Conservation (phyloP, 2,113 vertebrate species). For the Gobiocypris rarus region DNA sequence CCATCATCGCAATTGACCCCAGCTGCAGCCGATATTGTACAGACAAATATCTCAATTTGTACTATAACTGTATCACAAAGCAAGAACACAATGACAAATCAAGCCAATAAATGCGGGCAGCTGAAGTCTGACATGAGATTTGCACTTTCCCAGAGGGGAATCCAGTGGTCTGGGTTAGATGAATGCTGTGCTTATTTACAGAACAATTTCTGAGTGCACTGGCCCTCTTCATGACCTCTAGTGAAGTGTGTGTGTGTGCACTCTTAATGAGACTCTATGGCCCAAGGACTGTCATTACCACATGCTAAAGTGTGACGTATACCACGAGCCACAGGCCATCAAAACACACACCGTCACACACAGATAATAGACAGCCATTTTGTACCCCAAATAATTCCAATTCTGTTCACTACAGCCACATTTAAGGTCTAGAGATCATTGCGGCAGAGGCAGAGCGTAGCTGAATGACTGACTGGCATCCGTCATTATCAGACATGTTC, state of each 20-base stretch:
- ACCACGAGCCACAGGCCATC: neutral
- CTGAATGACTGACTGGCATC: constrained; percentile 50
- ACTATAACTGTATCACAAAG: neutral
- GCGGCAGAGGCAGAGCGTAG: constrained; percentile 26
- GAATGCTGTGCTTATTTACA: constrained; percentile 14
- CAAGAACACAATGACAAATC: constrained; percentile 20
- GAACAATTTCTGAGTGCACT: constrained; percentile 19
- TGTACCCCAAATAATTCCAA: constrained; percentile 12
- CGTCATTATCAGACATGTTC: constrained; percentile 34
- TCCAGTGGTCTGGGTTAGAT: constrained; percentile 45
- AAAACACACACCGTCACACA: constrained; percentile 22
- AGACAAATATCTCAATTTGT: constrained; percentile 46
- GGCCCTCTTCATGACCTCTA: constrained; percentile 37
- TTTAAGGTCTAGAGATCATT: constrained; percentile 49
- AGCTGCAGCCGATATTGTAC: constrained; percentile 44
- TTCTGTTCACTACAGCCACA: constrained; percentile 20
- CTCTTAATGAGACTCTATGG: neutral
- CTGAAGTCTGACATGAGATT: constrained; percentile 7
- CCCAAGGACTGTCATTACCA: constrained; percentile 5
- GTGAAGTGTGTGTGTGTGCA: constrained; percentile 14
- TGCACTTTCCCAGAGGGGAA: neutral
- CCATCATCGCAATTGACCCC: constrained; percentile 36
- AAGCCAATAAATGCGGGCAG: constrained; percentile 23
- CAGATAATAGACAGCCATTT: constrained; percentile 17
- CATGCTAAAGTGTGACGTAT: constrained; percentile 15